A percentile compares a stretch with the other conserved stretches of the same genome.
phyloP scores from a whole-genome alignment of 2,888 invertebrate genomes.

The Sepioteuthis lessoniana region DNA sequence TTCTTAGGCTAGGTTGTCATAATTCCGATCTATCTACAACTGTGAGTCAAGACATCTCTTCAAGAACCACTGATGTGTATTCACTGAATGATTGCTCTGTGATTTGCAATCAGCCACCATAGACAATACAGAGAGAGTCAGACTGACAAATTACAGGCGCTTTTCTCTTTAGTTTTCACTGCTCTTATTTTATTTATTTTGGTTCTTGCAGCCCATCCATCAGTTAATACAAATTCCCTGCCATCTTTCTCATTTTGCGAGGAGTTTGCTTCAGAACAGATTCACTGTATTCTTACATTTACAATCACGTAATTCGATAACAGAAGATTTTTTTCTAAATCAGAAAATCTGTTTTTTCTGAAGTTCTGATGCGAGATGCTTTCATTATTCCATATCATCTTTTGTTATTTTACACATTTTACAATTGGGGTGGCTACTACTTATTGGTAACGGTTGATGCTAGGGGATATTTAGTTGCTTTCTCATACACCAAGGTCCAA shows the following conservation, averaged over 20 bases:
- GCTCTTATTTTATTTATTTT: not conserved
- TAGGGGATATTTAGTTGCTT: no score
- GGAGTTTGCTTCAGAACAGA: not conserved
- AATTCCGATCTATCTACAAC: not conserved
- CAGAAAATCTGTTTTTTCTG: no score
- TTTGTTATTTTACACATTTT: no score
- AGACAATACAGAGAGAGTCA: not conserved
- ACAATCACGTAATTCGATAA: no score
- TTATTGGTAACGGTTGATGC: no score
- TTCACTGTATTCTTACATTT: not conserved
- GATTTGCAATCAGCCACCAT: not conserved
- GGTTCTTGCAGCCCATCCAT: not conserved
- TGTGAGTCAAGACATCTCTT: not conserved
- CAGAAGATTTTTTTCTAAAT: no score
- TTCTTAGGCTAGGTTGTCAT: not conserved
- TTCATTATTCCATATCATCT: no score
- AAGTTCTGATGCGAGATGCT: no score
- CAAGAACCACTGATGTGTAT: not conserved
- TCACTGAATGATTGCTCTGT: conserved; percentile 5
- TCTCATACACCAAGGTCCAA: no score
- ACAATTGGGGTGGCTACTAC: no score
- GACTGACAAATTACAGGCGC: not conserved
- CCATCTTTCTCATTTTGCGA: not conserved
- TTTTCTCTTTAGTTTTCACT: not conserved
- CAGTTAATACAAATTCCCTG: not conserved